Conservation (phyloP, 1,140 invertebrate species). For the Megathymus violae region DNA sequence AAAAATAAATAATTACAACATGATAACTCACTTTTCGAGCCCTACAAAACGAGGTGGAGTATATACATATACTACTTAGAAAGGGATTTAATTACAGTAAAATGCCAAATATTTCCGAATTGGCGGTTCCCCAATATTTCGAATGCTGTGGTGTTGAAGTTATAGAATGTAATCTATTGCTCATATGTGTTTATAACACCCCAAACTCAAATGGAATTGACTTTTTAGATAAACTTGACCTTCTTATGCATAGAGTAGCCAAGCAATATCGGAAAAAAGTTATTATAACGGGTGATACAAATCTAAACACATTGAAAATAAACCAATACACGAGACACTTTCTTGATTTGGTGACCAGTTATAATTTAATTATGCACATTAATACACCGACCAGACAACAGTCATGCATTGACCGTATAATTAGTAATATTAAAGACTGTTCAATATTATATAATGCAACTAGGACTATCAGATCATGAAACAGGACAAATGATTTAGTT, state of each 20-base stretch:
- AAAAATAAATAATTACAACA: too few species aligned
- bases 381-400: too few species aligned
- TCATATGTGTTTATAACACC: neutral
- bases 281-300: neutral
- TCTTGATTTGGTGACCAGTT: too few species aligned
- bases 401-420: too few species aligned
- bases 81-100: neutral
- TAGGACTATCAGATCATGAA: neutral
- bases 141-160: conserved; percentile 1
- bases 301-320: neutral
- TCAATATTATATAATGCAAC: too few species aligned
- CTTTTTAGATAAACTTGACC: neutral
- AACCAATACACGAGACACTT: neutral
- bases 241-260: neutral
- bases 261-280: neutral
- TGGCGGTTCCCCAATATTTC: neutral
- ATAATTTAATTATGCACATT: too few species aligned
- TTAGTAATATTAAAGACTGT: too few species aligned
- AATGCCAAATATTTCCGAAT: neutral
- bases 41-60: neutral
- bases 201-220: neutral
- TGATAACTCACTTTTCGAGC: neutral
- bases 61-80: conserved; percentile 1
- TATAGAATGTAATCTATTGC: too few species aligned
- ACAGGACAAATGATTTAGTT: neutral